Evolutionary conservation across 2,888 invertebrate genomes (phyloP).

Genomic region (Noctua fimbriata): DNA sequence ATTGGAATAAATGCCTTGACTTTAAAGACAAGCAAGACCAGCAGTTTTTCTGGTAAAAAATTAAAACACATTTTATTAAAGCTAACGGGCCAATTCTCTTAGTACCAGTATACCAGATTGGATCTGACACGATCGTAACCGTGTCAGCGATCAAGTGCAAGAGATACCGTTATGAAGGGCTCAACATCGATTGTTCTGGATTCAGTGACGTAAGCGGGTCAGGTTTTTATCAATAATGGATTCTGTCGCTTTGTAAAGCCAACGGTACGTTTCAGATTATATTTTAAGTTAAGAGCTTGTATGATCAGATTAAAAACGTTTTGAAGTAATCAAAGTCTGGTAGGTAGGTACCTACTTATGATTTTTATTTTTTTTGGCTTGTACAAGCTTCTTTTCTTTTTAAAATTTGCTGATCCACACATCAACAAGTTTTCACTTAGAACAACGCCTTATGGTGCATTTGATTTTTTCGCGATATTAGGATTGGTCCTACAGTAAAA

Average conservation of each 20-base stretch:
- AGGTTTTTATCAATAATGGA: neutral
- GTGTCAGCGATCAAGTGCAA: constrained; percentile 37
- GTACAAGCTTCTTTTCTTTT: neutral
- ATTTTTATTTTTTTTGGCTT: neutral
- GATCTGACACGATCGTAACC: constrained; percentile 14
- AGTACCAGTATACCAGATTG: constrained; percentile 37
- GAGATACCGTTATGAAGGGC: constrained; percentile 55
- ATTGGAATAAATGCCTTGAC: neutral
- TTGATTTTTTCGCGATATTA: neutral
- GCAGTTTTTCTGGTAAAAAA: neutral
- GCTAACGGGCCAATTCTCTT: neutral
- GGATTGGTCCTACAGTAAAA: neutral
- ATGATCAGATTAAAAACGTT: neutral
- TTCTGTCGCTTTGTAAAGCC: neutral
- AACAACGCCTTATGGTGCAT: neutral
- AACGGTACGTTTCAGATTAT: neutral
- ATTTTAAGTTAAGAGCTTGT: neutral
- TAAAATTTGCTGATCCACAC: neutral
- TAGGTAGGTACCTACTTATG: too few species aligned
- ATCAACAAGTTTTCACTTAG: neutral
- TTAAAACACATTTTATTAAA: constrained; percentile 28
- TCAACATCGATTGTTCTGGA: constrained; percentile 33
- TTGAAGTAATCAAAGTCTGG: neutral
- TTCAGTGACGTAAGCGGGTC: constrained; percentile 3
- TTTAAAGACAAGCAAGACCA: too few species aligned